Evolutionary conservation across 1,140 invertebrate genomes (phyloP), one percentile per base, ranked within the genome.

Genomic region (Meloidogyne floridensis): DNA sequence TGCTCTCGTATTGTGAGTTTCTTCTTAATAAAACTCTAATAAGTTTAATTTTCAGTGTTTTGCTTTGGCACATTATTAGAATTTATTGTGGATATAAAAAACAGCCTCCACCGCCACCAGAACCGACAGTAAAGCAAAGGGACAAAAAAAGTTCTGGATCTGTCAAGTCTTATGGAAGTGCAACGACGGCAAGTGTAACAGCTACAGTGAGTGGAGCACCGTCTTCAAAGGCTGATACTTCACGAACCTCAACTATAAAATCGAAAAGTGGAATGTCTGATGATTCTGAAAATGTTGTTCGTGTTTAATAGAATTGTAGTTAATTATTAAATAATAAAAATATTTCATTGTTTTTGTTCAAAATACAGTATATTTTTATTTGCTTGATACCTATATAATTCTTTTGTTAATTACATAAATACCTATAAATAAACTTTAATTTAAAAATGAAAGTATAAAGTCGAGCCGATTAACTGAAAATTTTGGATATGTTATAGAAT

Each of bases 11-110:
- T n/a, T 65, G 59, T 65, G 7, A 47, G 47, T 47, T n/a, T 65
- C 3, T 18, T 13, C 7, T 18, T n/a, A n/a, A n/a, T 65, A 65
- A 59, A 15, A 15, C n/a, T 65, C 32, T 65, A 7, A 65, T 65
- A 7, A 7, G 0, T 8, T 18, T 0, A 65, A 65, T n/a, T 4
- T 65, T 65, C 59, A 65, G 59, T n/a, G 59, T 65, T 65, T 65
- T 65, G 15, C 15, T 65, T 65, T 65, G 59, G 59, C 59, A 65
- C n/a, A 65, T 65, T 65, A 65, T 65, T n/a, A n/a, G 15, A n/a
- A 65, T 65, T 65, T 65, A 65, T 65, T 65, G 15, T 15, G 59
- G 59, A 65, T 65, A 15, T 65, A 65, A 65, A 65, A n/a, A 65
- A 65, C 15, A n/a, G n/a, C 59, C 59, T n/a, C 7, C 15, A n/a